A percentile compares a stretch with the other conserved stretches of the same genome.
Evolutionary conservation across 2,797 vertebrate species (phyloP).

Genomic region (Ciconia nigra): DNA sequence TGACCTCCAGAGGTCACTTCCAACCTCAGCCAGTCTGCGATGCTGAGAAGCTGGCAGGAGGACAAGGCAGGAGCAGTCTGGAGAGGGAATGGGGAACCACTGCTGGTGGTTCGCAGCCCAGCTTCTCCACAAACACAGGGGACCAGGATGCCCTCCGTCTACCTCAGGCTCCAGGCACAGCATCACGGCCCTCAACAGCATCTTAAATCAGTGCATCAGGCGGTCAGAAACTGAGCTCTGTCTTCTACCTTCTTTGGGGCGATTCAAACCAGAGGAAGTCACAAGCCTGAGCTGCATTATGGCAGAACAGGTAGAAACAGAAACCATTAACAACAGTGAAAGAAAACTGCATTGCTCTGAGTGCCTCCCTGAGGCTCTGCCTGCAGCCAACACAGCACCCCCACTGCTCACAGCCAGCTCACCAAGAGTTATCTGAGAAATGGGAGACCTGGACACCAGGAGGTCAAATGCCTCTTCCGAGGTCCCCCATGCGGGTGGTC

Average conservation of each 20-base stretch:
- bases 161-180: neutral
- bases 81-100: neutral
- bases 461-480: neutral
- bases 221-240: neutral
- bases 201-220: neutral
- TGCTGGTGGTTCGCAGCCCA: neutral
- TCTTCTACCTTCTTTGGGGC: neutral
- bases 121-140: neutral
- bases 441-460: neutral
- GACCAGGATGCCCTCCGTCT: neutral
- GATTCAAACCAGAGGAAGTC: neutral
- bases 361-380: neutral
- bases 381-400: neutral
- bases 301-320: neutral
- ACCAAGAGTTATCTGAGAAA: neutral
- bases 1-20: neutral
- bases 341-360: neutral
- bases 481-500: neutral
- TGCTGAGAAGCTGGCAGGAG: neutral
- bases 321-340: neutral
- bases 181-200: rapidly evolving
- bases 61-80: neutral
- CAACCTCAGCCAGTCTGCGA: neutral
- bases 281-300: neutral
- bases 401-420: neutral